Conservation (phyloP, 2,888 invertebrate genomes). For the Lasioglossum lativentre region DNA sequence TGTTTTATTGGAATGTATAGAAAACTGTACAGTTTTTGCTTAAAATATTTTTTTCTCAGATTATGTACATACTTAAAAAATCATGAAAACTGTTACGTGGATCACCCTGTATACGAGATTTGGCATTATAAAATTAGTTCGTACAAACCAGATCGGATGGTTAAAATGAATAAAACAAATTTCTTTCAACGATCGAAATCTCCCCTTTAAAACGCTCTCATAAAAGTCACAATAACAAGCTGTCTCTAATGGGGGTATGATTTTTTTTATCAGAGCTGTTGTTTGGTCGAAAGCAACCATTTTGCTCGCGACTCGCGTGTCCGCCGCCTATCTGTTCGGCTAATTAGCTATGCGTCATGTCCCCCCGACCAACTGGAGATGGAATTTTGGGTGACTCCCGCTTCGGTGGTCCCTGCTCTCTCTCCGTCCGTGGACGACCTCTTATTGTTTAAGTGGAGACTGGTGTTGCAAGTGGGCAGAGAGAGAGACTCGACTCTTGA, state of each 20-base stretch:
- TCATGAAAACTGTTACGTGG: too few relatives aligned
- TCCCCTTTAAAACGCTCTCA: neutral
- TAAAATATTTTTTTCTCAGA: too few relatives aligned
- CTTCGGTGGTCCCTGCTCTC: neutral
- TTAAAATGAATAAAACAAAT: neutral
- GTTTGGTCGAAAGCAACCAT: constrained; percentile 7
- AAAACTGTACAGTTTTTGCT: too few relatives aligned
- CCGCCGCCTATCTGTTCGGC: constrained; percentile 9
- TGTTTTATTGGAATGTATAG: too few relatives aligned
- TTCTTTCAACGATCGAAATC: neutral
- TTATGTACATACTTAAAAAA: too few relatives aligned
- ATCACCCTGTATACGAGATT: too few relatives aligned
- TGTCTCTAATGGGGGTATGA: neutral
- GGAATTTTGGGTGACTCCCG: constrained; percentile 2
- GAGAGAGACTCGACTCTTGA: neutral
- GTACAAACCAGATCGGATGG: too few relatives aligned
- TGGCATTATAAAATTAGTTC: too few relatives aligned
- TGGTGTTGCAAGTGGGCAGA: neutral
- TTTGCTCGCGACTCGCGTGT: constrained; percentile 35
- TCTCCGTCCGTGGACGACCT: neutral
- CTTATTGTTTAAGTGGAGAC: constrained; percentile 1
- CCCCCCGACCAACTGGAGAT: neutral
- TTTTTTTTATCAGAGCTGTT: neutral
- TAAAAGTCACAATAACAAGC: neutral
- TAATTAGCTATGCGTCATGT: constrained; percentile 34